phyloP scores from a whole-genome alignment of 2,888 invertebrate genomes.

The Oxyteleia sp. region DNA sequence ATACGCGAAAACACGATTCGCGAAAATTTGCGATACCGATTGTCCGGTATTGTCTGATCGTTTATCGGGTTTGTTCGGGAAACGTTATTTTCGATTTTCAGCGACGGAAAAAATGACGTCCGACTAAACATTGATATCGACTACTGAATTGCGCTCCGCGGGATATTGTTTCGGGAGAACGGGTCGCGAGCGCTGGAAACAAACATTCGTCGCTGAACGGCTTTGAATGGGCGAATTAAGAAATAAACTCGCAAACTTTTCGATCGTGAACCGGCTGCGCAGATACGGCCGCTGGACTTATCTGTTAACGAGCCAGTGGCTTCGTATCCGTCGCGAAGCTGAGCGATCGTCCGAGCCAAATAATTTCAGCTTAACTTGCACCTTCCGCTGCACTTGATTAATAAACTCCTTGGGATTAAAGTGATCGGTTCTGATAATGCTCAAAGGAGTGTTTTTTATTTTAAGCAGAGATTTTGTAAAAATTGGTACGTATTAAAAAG shows the following conservation, averaged over 20 bases:
- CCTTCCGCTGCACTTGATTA: no score
- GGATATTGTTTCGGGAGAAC: neutral
- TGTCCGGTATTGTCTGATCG: constrained; percentile 10
- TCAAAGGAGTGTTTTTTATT: no score
- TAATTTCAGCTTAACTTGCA: no score
- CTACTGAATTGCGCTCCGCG: constrained; percentile 26
- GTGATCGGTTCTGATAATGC: no score
- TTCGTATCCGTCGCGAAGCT: no score
- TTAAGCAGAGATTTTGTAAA: no score
- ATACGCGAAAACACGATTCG: constrained; percentile 29
- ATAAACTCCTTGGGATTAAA: no score
- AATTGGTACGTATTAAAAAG: no score
- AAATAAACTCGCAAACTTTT: constrained; percentile 45
- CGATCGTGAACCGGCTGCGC: constrained; percentile 36
- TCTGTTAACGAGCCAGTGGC: constrained; percentile 64
- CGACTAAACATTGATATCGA: constrained; percentile 42
- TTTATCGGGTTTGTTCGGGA: neutral
- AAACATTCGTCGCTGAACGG: constrained; percentile 13
- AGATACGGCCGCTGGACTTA: constrained; percentile 38
- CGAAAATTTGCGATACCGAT: constrained; percentile 33
- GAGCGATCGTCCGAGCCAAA: no score
- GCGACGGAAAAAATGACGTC: constrained; percentile 3
- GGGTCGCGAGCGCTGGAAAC: constrained; percentile 16
- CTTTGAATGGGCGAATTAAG: constrained; percentile 38
- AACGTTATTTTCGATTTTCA: constrained; percentile 12